phyloP scores from a whole-genome alignment of 2,113 vertebrate genomes.

The Prochilodus magdalenae region DNA sequence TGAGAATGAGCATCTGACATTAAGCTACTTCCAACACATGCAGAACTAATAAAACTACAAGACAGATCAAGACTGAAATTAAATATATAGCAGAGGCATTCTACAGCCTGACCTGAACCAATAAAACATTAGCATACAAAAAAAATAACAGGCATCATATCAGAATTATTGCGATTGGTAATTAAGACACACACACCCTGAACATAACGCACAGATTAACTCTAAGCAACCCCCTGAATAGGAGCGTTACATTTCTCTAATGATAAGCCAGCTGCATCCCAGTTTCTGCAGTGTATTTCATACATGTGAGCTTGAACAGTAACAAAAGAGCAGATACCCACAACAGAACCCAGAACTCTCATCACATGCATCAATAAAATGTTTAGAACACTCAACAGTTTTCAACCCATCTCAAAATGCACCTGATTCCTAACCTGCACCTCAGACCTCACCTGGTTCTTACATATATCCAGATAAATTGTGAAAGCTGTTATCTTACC shows the following conservation, averaged over 20 bases:
- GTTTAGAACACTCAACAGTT: too few relatives aligned
- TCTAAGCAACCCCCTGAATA: too few relatives aligned
- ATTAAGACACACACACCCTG: too few relatives aligned
- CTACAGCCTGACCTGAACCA: neutral
- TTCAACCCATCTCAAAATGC: neutral
- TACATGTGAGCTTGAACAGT: too few relatives aligned
- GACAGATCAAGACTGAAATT: neutral
- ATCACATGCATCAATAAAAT: too few relatives aligned
- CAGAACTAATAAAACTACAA: neutral
- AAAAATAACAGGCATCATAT: too few relatives aligned
- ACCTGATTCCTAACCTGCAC: neutral
- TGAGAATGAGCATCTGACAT: constrained; percentile 12
- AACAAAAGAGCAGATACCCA: neutral
- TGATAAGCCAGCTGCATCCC: too few relatives aligned
- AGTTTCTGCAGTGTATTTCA: too few relatives aligned
- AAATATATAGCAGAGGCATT: neutral
- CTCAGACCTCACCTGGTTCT: neutral
- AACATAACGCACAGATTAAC: too few relatives aligned
- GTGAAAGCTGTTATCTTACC: constrained; percentile 14
- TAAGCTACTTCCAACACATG: neutral
- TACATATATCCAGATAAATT: neutral
- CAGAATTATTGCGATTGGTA: too few relatives aligned
- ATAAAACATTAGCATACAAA: too few relatives aligned
- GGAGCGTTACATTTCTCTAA: too few relatives aligned
- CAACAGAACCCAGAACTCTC: neutral